Base-by-base conservation (phyloP, 2,888 invertebrate genomes). In the Lumbricus terrestris region DNA sequence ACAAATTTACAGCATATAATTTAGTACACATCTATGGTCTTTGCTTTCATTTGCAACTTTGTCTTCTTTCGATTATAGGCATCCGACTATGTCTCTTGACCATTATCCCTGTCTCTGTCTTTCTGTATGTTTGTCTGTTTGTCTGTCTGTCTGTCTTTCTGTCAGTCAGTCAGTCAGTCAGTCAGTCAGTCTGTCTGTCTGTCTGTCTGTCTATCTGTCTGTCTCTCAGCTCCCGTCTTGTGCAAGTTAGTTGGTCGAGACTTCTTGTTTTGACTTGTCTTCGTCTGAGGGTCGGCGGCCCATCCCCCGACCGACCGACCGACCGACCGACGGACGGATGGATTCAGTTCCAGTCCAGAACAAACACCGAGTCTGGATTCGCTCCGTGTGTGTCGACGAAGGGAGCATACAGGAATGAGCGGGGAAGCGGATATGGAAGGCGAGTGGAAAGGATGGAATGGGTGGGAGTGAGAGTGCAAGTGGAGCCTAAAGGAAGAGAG, bases 301-400 rank as follows among this genome's bases (percentile, higher is more conserved):
- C 47, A 47, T 8, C 69, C 69, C n/a, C 11, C 54, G 54, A 6
- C 54, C 54, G 54, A 23, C 54, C 54, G 29, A 4, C 69, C 69
- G 69, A n/a, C n/a, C 69, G 69, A 69, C 69, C 29, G 8, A n/a
- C 69, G 8, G 69, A 8, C 69, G 69, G n/a, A 6, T 11, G n/a
- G 69, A 69, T 69, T 69, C 69, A n/a, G 69, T 69, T 69, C 69
- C 69, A 69, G 8, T 69, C 1, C 69, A n/a, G 69, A 69, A 69
- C 69, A 69, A n/a, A 69, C 69, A 69, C 69, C n/a, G 69, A 69
- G 69, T 69, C 69, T 69, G 69, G n/a, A 69, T 69, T 69, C n/a
- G 69, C 69, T 69, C 69, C 69, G 69, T 69, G 69, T 69, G 69
- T 29, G 69, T 69, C 69, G 69, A 69, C 8, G n/a, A n/a, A 69